Base-by-base conservation (phyloP, 2,888 invertebrate genomes). In the Orthosia cruda region DNA sequence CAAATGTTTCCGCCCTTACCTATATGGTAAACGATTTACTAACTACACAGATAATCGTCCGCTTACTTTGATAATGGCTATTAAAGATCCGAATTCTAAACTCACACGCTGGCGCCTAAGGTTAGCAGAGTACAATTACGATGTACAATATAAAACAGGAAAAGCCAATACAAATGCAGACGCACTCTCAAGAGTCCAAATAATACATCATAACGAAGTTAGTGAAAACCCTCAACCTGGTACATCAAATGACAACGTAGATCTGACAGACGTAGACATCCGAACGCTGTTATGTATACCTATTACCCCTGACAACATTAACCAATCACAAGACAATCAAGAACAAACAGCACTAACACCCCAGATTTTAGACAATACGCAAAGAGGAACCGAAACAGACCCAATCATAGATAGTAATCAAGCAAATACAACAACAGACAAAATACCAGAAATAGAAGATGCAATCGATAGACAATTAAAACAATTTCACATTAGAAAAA, bases 21-120 rank as follows among this genome's bases (percentile, higher is more conserved):
- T 94, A 13, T 93, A 92, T 45, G 92, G 92, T 5, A 83, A 81
- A 40, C 86, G 88, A 70, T 94, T 95, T 55, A 88, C 74, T 0
- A 92, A 94, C 0, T 87, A 91, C 4, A 94, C 93, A 0, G 94
- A 95, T 70, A 94, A 94, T 74, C 84, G 89, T 67, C 92, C 92
- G 2, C 68, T 94, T 3, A 85, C 81, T 4, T 94, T 92, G 91
- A 65, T 94, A 0, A 89, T 92, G 85, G 88, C 81, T 4, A 12
- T 49, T 1, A 49, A 49, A 49, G 47, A 49, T 49, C 47, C 47
- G 12, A 49, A 49, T 15, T 49, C 47, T 4, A 49, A 15, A 49
- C 15, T 49, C 3, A 49, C 47, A 49, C 2, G 47, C 12, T 49
- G 47, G 47, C 47, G 13, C 15, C 15, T 49, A 15, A 15, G 15